Base-by-base conservation (phyloP, 2,888 invertebrate species). In the Drosophila mimetica region DNA sequence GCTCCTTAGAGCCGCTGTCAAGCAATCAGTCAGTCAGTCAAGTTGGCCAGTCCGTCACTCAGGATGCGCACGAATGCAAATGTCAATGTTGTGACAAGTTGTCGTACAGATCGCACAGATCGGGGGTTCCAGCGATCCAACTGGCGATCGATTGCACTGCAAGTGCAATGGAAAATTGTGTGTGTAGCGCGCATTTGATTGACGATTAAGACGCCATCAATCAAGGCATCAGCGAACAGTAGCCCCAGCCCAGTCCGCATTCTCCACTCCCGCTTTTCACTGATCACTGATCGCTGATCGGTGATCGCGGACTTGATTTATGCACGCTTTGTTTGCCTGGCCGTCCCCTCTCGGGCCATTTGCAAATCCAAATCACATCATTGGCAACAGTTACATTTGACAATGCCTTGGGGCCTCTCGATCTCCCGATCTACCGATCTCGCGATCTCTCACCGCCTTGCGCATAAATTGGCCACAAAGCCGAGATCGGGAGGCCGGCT, bases 131-230 rank as follows among this genome's bases (percentile, higher is more conserved):
- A 42, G 46, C 41, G 54, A 58, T 71, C 64, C 44, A 71, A 42
- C 41, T 20, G 46, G 52, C 58, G 54, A 64, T 48, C 73, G 63
- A 39, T 72, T 59, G 53, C 22, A 58, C 44, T 55, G 60, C 58
- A 69, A 79, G 71, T 85, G 85, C 73, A 85, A 82, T 82, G 85
- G 82, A 74, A 81, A 85, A 80, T 64, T 64, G 64, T 64, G 74
- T 80, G 82, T 69, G 48, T 76, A 71, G 86, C 79, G 86, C 91
- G 86, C 90, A 84, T 82, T 91, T 90, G 91, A 91, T 91, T 90
- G 90, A 88, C 82, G 82, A 82, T 90, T 89, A 90, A 90, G 90
- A 90, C 90, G 88, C 86, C 91, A 91, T 91, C 91, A 89, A 91
- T 91, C 91, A 91, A 90, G 82, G 82, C 86, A 82, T 82, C 73